These are phyloP conservation scores for Pachymerium ferrugineum DNA, from an alignment of 2,888 invertebrate species.

Conservation along the genomic window DNA sequence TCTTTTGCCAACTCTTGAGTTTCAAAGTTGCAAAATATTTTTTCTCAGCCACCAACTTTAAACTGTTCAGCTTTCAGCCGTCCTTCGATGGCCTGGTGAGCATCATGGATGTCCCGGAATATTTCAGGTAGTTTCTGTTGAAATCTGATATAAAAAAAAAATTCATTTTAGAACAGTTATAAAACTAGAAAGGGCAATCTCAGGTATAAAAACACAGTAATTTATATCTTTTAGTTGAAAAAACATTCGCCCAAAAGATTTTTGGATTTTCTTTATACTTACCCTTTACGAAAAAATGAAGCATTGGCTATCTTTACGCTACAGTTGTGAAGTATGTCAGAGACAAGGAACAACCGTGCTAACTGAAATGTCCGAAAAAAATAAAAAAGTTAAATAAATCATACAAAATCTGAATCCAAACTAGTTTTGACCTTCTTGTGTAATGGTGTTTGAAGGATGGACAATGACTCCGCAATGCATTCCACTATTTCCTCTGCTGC, in stretches of 20 bases:
- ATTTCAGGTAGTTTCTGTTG: conserved; percentile 73
- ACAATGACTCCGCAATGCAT: conserved; percentile 80
- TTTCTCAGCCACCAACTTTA: conserved; percentile 52
- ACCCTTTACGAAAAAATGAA: conserved; percentile 83
- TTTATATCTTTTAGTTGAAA: background rate
- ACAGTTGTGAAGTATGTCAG: conserved; percentile 95
- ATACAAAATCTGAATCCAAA: background rate
- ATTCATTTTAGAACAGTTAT: background rate
- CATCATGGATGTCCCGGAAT: conserved; percentile 66
- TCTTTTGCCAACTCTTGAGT: background rate
- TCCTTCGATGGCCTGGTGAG: conserved; percentile 70
- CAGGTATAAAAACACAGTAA: background rate
- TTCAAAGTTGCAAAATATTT: conserved; percentile 27
- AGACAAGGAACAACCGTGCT: conserved; percentile 87
- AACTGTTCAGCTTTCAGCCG: conserved; percentile 93
- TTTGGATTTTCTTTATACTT: too few relatives aligned
- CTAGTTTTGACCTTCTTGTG: conserved; percentile 61
- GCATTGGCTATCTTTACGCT: conserved; percentile 94
- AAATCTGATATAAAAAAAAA: conserved; percentile 58
- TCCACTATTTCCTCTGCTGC: conserved; percentile 93
- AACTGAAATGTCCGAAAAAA: conserved; percentile 56
- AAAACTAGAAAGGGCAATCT: background rate
- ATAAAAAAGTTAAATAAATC: conserved; percentile 1
- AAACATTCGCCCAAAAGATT: background rate
- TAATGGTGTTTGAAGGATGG: conserved; percentile 67